phyloP scores from a whole-genome alignment of 2,797 vertebrate species.

The Heteromormyrus szaboi region DNA sequence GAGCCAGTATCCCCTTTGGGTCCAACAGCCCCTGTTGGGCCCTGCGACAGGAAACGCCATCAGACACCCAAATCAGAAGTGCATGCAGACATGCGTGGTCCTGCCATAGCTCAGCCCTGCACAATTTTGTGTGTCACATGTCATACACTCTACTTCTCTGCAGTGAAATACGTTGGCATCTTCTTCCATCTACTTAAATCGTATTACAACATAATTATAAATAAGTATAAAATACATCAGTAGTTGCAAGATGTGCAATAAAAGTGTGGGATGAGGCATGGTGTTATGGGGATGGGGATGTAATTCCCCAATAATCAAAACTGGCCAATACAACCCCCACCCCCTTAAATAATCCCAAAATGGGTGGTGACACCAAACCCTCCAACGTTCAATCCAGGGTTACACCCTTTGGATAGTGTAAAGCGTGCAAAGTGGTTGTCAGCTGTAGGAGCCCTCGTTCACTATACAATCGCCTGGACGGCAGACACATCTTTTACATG shows the following conservation, averaged over 20 bases:
- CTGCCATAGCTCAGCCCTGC: not conserved
- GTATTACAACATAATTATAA: not conserved
- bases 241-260: not conserved
- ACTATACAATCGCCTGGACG: too few relatives aligned
- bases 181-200: not conserved
- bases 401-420: not conserved
- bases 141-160: not conserved
- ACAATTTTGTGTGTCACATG: not conserved
- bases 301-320: not conserved
- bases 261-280: not conserved
- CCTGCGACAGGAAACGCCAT: constrained; percentile 47
- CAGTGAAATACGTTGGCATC: not conserved
- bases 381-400: not conserved
- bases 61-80: not conserved
- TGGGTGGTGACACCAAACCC: not conserved
- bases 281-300: not conserved
- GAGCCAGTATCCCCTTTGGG: constrained; percentile 51
- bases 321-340: not conserved
- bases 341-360: not conserved
- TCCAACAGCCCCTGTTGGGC: constrained; percentile 54
- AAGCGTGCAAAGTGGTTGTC: not conserved
- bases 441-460: not conserved
- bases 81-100: not conserved
- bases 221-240: not conserved
- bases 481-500: not conserved